Evolutionary conservation across 2,113 vertebrate genomes (phyloP).

Genomic region (Ciconia maguari): DNA sequence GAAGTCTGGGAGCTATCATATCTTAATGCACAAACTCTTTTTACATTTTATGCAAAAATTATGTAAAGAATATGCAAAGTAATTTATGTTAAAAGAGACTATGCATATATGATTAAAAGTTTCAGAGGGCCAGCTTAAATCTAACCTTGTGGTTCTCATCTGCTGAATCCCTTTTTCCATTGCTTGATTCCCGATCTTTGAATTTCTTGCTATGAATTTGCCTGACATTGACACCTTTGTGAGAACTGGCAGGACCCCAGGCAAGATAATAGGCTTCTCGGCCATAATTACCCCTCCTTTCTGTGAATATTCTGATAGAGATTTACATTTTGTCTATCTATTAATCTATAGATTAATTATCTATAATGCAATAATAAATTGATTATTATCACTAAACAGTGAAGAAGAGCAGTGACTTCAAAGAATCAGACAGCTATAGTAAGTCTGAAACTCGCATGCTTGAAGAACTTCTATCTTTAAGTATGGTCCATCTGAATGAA

Average conservation of each 20-base stretch:
- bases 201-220: background rate
- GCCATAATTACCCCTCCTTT: background rate
- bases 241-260: background rate
- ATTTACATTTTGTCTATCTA: background rate
- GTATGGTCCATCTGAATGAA: background rate
- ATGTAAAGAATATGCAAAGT: background rate
- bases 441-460: background rate
- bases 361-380: background rate
- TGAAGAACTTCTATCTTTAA: background rate
- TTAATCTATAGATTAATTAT: background rate
- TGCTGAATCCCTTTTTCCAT: background rate
- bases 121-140: background rate
- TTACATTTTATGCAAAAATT: background rate
- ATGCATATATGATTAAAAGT: background rate
- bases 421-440: background rate
- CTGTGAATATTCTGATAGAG: background rate
- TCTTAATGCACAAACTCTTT: background rate
- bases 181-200: background rate
- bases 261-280: background rate
- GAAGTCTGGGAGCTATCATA: background rate
- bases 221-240: background rate
- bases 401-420: background rate
- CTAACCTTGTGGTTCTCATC: background rate
- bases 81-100: background rate
- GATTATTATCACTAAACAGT: background rate